A percentile compares a stretch with the other conserved stretches of the same genome.
Conservation (phyloP, 2,888 invertebrate genomes). For the Cylindroiulus punctatus region DNA sequence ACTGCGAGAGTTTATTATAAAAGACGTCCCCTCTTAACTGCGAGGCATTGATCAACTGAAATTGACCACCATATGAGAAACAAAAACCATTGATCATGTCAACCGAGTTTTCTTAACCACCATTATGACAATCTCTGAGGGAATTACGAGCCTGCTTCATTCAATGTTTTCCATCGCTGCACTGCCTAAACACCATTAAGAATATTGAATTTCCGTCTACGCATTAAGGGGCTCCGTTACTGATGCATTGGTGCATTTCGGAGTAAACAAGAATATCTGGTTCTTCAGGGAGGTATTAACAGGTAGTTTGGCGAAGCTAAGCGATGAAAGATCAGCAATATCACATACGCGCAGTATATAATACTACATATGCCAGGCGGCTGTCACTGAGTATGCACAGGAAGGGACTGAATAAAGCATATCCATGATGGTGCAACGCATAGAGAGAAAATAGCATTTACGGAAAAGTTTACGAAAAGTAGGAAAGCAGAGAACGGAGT, state of each 20-base stretch:
- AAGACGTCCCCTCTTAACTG: too few species aligned
- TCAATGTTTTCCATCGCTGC: not conserved
- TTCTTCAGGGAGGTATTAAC: not conserved
- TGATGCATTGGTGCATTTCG: constrained; percentile 22
- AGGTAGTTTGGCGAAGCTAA: not conserved
- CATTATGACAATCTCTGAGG: too few species aligned
- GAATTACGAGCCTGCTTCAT: too few species aligned
- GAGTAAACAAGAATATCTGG: not conserved
- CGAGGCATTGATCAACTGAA: too few species aligned
- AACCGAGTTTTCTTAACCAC: too few species aligned
- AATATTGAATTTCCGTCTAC: not conserved
- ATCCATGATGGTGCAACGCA: not conserved
- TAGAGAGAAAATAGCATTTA: not conserved
- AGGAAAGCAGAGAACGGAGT: not conserved
- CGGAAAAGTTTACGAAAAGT: constrained; percentile 16
- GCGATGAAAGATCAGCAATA: not conserved
- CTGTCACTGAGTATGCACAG: not conserved
- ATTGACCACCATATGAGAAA: too few species aligned
- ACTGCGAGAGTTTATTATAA: too few species aligned
- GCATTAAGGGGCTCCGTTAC: not conserved
- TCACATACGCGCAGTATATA: not conserved
- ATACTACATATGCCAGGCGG: not conserved
- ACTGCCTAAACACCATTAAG: not conserved
- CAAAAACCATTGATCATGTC: too few species aligned
- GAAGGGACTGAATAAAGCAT: not conserved